Evolutionary conservation across 2,888 invertebrate species (phyloP).

Genomic region (Pseudanteris insignis): DNA sequence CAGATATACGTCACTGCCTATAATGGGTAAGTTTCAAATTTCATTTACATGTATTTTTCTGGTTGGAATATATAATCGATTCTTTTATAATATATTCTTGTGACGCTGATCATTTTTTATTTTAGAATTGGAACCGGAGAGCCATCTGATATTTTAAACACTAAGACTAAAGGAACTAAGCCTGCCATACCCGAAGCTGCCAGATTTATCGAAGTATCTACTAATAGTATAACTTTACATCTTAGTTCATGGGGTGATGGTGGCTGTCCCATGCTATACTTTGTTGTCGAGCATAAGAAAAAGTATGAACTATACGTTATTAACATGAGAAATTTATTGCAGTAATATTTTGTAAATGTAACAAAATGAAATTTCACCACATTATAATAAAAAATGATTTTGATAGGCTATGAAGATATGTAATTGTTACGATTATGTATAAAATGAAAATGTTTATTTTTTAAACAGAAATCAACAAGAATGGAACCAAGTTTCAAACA

Average conservation of each 20-base stretch:
- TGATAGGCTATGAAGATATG: no score
- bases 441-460: no score
- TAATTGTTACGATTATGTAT: no score
- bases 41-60: no score
- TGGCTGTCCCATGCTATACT: slow-evolving; percentile 94
- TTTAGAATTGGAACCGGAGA: slow-evolving; percentile 91
- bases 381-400: no score
- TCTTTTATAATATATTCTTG: no score
- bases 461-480: slow-evolving; percentile 82
- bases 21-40: slow-evolving; percentile 76
- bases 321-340: no score
- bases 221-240: slow-evolving; percentile 92
- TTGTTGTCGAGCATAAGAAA: slow-evolving; percentile 93
- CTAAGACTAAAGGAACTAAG: slow-evolving; percentile 91
- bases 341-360: no score
- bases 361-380: no score
- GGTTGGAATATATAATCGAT: no score
- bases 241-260: slow-evolving; percentile 94
- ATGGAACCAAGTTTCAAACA: slow-evolving; percentile 95
- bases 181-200: slow-evolving; percentile 91
- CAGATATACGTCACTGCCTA: slow-evolving; percentile 93
- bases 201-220: slow-evolving; percentile 90
- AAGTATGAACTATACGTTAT: slow-evolving; percentile 75
- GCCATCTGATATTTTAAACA: slow-evolving; percentile 87
- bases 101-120: no score